Percentiles rank a stretch among this genome's conserved stretches.
phyloP scores from a whole-genome alignment of 2,113 vertebrate species.

The Uria aalge region DNA sequence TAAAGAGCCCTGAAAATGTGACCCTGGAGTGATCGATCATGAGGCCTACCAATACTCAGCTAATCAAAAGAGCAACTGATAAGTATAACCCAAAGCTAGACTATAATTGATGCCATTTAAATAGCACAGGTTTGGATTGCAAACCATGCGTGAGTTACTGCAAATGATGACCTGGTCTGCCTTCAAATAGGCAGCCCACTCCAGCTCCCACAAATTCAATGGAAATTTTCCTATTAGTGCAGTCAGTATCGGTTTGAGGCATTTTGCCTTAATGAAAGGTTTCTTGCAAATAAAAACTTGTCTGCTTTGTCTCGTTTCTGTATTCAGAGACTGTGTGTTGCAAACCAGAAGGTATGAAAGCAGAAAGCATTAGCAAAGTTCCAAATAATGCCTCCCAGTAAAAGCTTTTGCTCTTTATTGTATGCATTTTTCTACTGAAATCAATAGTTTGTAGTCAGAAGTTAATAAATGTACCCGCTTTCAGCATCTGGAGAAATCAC shows the following conservation, averaged over 20 bases:
- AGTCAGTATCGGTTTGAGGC: neutral
- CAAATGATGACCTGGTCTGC: neutral
- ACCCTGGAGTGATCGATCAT: neutral
- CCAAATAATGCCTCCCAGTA: neutral
- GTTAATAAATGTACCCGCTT: conserved; percentile 62
- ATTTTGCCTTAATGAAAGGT: neutral
- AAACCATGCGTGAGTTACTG: neutral
- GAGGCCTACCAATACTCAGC: neutral
- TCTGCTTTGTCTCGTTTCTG: neutral
- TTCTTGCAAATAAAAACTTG: neutral
- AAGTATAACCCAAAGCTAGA: neutral
- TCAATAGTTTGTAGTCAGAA: neutral
- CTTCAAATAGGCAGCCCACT: neutral
- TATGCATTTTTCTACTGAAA: conserved; percentile 14
- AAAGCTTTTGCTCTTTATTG: neutral
- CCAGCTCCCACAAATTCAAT: neutral
- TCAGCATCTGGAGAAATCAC: conserved; percentile 68
- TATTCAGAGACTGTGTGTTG: neutral
- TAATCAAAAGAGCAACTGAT: neutral
- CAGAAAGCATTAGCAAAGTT: neutral
- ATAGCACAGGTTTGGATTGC: neutral
- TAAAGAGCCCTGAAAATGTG: neutral
- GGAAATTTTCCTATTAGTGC: neutral
- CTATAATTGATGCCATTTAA: neutral
- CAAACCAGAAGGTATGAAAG: neutral